These are phyloP conservation scores for Mastacembelus armatus DNA, from an alignment of 2,797 vertebrate genomes.

Conservation along the genomic window DNA sequence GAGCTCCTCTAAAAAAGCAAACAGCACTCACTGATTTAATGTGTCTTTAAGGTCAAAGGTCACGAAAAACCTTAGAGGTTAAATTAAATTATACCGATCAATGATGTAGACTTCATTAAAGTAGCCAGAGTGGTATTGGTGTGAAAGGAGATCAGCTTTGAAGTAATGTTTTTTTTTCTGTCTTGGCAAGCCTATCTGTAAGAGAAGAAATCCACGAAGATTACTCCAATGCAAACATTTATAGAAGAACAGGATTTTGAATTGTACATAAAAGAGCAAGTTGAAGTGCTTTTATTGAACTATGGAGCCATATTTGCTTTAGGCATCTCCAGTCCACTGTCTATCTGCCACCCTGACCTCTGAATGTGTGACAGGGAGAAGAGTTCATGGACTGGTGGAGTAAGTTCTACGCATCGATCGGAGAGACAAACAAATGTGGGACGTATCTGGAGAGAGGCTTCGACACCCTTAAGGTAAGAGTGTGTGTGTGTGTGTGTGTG, in stretches of 20 bases:
- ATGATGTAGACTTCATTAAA: background rate
- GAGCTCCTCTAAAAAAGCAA: slow-evolving; percentile 6
- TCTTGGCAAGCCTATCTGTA: background rate
- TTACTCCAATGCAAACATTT: slow-evolving; percentile 7
- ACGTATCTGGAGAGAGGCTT: slow-evolving; percentile 91
- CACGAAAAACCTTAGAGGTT: slow-evolving; percentile 3
- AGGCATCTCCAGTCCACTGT: background rate
- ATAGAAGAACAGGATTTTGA: background rate
- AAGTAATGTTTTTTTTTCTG: background rate
- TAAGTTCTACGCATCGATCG: slow-evolving; percentile 93
- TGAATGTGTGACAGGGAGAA: slow-evolving; percentile 86
- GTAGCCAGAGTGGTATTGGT: background rate
- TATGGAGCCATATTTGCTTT: background rate
- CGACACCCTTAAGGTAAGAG: slow-evolving; percentile 90
- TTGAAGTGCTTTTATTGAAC: no score
- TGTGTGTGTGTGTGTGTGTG: background rate
- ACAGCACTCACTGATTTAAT: slow-evolving; percentile 1
- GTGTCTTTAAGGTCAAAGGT: slow-evolving; percentile 46
- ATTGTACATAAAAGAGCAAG: no score
- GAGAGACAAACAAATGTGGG: slow-evolving; percentile 91
- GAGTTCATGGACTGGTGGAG: slow-evolving; percentile 99
- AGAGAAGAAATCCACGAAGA: slow-evolving; percentile 1
- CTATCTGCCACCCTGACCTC: slow-evolving; percentile 36
- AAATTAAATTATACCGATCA: background rate
- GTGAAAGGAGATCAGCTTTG: background rate